Percentiles rank a stretch among this genome's conserved stretches.
Conservation (phyloP, 2,797 vertebrate genomes). For the Ptychadena robeensis region DNA sequence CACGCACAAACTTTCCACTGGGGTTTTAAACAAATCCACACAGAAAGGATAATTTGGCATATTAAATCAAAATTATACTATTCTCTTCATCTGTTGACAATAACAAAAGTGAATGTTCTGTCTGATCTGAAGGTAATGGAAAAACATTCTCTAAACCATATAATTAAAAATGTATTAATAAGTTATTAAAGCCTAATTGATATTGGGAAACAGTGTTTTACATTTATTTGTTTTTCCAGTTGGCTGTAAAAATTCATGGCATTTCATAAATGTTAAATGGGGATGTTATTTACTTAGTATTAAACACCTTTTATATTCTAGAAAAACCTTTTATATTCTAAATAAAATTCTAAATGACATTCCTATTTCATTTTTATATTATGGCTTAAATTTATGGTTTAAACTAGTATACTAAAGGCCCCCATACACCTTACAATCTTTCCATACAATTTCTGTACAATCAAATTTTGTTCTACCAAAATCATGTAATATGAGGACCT, state of each 20-base stretch:
- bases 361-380: too few species aligned
- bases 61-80: conserved; percentile 25
- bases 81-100: conserved; percentile 15
- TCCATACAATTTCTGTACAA: too few species aligned
- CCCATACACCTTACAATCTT: too few species aligned
- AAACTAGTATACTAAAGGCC: too few species aligned
- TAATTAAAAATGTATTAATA: conserved; percentile 56
- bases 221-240: neutral
- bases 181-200: conserved; percentile 35
- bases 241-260: neutral
- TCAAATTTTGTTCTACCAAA: too few species aligned
- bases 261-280: neutral
- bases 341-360: too few species aligned
- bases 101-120: conserved; percentile 21
- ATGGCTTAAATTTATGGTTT: neutral
- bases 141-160: conserved; percentile 24
- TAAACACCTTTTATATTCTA: too few species aligned
- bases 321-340: too few species aligned
- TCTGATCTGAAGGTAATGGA: conserved; percentile 16
- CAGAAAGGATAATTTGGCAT: conserved; percentile 31
- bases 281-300: too few species aligned
- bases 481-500: too few species aligned
- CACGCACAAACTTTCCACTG: neutral
- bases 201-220: conserved; percentile 6
- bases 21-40: conserved; percentile 24